Evolutionary conservation across 2,797 vertebrate genomes (phyloP).

Genomic region (Anisognathus igniventris): DNA sequence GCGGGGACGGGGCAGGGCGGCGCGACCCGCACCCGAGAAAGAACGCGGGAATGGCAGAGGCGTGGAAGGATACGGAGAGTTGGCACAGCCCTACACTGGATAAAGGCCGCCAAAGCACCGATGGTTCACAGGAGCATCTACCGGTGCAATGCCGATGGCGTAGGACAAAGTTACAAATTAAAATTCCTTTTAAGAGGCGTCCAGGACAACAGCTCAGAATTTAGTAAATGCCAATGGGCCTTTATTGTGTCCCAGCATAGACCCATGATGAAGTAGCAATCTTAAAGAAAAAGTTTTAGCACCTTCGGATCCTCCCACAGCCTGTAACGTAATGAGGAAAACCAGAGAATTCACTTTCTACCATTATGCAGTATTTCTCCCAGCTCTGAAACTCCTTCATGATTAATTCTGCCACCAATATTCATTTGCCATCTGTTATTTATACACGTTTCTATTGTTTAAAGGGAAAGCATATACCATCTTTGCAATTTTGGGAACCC

Average conservation of each 20-base stretch:
- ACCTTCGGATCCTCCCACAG: accelerated
- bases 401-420: not conserved
- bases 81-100: accelerated
- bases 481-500: not conserved
- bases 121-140: no score
- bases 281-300: not conserved
- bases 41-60: accelerated
- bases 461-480: not conserved
- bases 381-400: not conserved
- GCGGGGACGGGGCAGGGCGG: accelerated
- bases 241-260: not conserved
- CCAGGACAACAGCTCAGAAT: not conserved
- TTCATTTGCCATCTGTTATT: not conserved
- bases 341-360: accelerated
- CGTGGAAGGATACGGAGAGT: accelerated
- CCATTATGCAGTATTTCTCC: not conserved
- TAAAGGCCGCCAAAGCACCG: not conserved
- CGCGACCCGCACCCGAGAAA: accelerated
- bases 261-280: not conserved
- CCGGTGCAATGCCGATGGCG: not conserved
- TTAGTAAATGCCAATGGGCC: not conserved
- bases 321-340: not conserved
- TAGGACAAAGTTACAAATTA: not conserved
- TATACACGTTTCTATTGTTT: not conserved
- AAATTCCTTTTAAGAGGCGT: not conserved